Conservation (phyloP, 2,113 vertebrate genomes). For the Python bivittatus region DNA sequence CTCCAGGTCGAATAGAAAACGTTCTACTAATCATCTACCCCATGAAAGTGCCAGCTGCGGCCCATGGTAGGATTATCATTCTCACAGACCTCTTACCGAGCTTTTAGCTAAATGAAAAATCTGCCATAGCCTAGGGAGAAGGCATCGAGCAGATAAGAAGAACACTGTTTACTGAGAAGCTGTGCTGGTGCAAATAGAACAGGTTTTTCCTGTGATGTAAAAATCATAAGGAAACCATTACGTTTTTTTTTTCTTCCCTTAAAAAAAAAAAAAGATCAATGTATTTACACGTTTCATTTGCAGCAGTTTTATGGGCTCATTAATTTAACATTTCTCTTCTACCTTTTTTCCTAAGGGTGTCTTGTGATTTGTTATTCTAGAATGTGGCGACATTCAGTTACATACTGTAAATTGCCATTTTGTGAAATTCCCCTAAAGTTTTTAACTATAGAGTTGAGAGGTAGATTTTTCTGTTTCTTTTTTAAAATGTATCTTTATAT, state of each 20-base stretch:
- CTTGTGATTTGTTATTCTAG: conserved; percentile 88
- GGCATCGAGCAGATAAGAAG: conserved; percentile 94
- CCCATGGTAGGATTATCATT: conserved; percentile 98
- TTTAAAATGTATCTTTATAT: conserved; percentile 54
- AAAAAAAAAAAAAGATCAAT: conserved; percentile 91
- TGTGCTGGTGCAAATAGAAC: conserved; percentile 93
- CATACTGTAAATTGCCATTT: conserved; percentile 84
- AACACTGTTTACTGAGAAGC: conserved; percentile 97
- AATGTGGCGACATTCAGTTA: conserved; percentile 82
- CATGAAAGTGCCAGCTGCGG: conserved; percentile 97
- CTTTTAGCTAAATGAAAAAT: conserved; percentile 99
- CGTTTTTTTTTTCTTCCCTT: conserved; percentile 45
- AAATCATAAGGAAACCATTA: conserved; percentile 96
- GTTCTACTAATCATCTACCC: conserved; percentile 98
- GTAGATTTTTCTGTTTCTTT: conserved; percentile 35
- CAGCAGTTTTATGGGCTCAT: conserved; percentile 98
- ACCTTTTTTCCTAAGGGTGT: conserved; percentile 97
- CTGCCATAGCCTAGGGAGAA: conserved; percentile 99
- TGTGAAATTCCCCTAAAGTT: conserved; percentile 76
- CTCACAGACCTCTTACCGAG: conserved; percentile 99
- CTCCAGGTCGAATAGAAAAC: conserved; percentile 99
- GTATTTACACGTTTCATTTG: conserved; percentile 99
- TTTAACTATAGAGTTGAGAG: conserved; percentile 72
- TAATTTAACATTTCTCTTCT: conserved; percentile 98
- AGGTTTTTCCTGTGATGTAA: conserved; percentile 92